phyloP scores from a whole-genome alignment of 2,888 invertebrate species.

The Amblyjoppa fuscipennis region DNA sequence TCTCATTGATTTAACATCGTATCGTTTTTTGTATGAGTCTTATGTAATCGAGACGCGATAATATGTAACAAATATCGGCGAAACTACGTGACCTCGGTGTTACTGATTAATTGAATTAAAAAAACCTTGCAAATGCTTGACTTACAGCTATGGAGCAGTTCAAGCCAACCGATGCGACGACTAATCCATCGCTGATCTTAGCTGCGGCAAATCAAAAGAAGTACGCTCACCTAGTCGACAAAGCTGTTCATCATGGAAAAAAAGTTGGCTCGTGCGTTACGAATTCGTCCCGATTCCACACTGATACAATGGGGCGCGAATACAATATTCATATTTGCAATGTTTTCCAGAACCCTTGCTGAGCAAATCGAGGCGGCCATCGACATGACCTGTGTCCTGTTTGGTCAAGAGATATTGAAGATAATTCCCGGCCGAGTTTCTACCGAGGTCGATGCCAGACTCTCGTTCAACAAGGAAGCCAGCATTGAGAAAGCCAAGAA shows the following conservation, averaged over 20 bases:
- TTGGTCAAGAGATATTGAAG: conserved; percentile 98
- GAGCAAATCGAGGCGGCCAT: conserved; percentile 94
- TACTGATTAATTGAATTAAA: conserved; percentile 27
- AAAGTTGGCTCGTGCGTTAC: conserved; percentile 88
- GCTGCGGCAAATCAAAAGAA: conserved; percentile 98
- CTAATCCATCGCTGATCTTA: conserved; percentile 98
- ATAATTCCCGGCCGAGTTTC: conserved; percentile 99
- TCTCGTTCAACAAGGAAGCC: conserved; percentile 97
- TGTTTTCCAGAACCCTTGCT: conserved; percentile 87
- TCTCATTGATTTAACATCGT: not conserved
- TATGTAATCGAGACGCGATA: conserved; percentile 1
- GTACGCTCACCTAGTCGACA: conserved; percentile 95
- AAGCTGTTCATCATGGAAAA: conserved; percentile 95
- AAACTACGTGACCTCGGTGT: conserved; percentile 36
- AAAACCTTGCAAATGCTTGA: conserved; percentile 9
- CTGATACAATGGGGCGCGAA: not conserved
- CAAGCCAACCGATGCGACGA: conserved; percentile 99
- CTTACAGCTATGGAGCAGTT: conserved; percentile 96
- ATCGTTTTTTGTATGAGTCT: not conserved
- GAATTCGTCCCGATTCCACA: not conserved
- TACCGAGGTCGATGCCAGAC: conserved; percentile 97
- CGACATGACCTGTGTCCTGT: conserved; percentile 97
- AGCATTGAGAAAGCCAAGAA: conserved; percentile 96
- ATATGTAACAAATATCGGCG: conserved; percentile 29
- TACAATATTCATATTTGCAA: not conserved